Percentiles rank a stretch among this genome's conserved stretches.
Evolutionary conservation across 2,888 invertebrate genomes (phyloP).

Genomic region (Uropetala carovei): DNA sequence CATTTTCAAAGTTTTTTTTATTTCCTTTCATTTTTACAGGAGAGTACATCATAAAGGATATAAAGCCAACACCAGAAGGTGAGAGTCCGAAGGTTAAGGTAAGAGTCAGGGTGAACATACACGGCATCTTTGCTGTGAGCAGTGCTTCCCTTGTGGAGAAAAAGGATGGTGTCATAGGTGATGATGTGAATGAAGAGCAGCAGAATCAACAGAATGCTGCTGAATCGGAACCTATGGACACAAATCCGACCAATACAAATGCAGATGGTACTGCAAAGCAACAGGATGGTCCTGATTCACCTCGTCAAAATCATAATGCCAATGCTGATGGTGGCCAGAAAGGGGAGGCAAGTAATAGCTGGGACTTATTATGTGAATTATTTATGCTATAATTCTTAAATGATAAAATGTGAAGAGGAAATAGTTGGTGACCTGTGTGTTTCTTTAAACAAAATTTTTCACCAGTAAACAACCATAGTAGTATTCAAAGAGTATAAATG

Average conservation of each 20-base stretch:
- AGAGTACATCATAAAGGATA: slow-evolving; percentile 86
- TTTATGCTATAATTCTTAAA: neutral
- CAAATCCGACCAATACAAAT: slow-evolving; percentile 73
- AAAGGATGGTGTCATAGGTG: slow-evolving; percentile 76
- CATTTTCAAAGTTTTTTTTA: neutral
- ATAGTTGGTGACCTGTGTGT: no score
- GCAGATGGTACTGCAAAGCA: slow-evolving; percentile 71
- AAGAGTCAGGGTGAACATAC: slow-evolving; percentile 94
- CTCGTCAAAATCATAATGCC: slow-evolving; percentile 48
- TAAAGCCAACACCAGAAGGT: slow-evolving; percentile 91
- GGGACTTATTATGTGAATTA: neutral
- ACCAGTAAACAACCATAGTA: no score
- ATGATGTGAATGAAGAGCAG: slow-evolving; percentile 71
- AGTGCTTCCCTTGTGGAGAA: slow-evolving; percentile 91
- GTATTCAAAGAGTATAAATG: no score
- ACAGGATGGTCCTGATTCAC: slow-evolving; percentile 18
- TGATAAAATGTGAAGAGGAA: neutral
- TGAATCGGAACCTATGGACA: slow-evolving; percentile 70
- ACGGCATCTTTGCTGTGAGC: slow-evolving; percentile 93
- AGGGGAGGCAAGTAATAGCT: slow-evolving; percentile 61
- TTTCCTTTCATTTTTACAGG: slow-evolving; percentile 75
- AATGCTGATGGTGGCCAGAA: slow-evolving; percentile 63
- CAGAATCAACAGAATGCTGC: slow-evolving; percentile 74
- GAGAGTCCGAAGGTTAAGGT: slow-evolving; percentile 97
- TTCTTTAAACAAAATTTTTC: no score